phyloP scores from a whole-genome alignment of 2,113 vertebrate species.

The Boulengeromyrus knoepffleri region DNA sequence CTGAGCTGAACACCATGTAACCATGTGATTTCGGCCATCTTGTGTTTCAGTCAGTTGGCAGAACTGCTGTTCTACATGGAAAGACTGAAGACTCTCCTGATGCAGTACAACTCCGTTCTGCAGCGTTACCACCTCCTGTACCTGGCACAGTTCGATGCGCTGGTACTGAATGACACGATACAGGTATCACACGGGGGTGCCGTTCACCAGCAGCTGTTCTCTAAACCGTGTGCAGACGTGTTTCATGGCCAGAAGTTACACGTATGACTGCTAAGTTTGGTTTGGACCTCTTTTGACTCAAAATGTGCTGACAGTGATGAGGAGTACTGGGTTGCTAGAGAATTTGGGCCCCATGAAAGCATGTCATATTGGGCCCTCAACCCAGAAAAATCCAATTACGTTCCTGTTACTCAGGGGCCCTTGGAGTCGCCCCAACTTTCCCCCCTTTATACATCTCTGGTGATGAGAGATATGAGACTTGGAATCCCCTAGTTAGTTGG shows the following conservation, averaged over 20 bases:
- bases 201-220: not conserved
- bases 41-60: conserved; percentile 62
- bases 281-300: not conserved
- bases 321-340: not conserved
- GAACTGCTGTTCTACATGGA: conserved; percentile 80
- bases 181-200: conserved; percentile 66
- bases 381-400: not conserved
- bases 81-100: conserved; percentile 61
- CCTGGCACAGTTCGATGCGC: conserved; percentile 78
- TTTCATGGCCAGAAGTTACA: not conserved
- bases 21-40: not conserved
- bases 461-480: not conserved
- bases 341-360: not conserved
- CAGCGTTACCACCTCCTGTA: conserved; percentile 82
- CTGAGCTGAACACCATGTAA: not conserved
- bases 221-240: not conserved
- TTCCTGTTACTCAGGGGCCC: not conserved
- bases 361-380: not conserved
- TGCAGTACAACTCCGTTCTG: conserved; percentile 50
- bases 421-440: not conserved
- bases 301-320: not conserved
- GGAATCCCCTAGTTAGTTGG: not conserved
- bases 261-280: not conserved
- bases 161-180: conserved; percentile 79
- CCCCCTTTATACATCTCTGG: not conserved